phyloP scores from a whole-genome alignment of 2,113 vertebrate genomes.

The Brienomyrus brachyistius region DNA sequence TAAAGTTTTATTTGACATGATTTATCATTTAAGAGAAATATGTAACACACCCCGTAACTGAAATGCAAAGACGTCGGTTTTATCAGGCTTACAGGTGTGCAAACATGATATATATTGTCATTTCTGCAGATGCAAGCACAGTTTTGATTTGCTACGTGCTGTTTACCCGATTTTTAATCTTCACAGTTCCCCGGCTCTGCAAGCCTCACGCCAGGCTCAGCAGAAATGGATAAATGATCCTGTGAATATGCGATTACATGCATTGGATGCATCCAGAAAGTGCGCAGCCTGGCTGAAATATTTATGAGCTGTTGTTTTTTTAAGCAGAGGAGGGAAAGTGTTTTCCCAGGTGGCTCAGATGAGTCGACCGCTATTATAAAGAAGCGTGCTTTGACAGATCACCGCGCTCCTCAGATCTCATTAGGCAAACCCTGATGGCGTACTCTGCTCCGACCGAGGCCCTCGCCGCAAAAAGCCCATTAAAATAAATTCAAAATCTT shows the following conservation, averaged over 20 bases:
- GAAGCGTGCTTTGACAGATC: not conserved
- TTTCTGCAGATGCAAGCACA: not conserved
- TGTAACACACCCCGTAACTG: not conserved
- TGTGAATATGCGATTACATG: not conserved
- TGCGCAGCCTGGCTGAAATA: constrained; percentile 1
- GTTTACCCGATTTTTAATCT: constrained; percentile 5
- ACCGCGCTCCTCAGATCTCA: not conserved
- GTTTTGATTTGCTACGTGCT: not conserved
- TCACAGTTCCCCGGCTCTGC: not conserved
- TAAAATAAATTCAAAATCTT: constrained; percentile 28
- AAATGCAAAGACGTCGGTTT: not conserved
- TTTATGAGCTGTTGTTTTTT: constrained; percentile 9
- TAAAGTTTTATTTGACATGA: not conserved
- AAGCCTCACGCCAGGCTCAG: not conserved
- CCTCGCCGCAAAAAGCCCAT: constrained; percentile 9
- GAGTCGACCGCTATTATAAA: not conserved
- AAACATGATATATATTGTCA: not conserved
- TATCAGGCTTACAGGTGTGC: not conserved
- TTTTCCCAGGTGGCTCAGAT: not conserved
- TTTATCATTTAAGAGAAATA: not conserved
- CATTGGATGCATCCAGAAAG: not conserved
- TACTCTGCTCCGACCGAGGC: not conserved
- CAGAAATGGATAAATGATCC: not conserved
- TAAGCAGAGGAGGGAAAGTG: not conserved
- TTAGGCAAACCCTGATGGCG: not conserved